These are phyloP conservation scores for Delphinapterus leucas DNA, from an alignment of 2,113 vertebrate genomes.

Conservation along the genomic window DNA sequence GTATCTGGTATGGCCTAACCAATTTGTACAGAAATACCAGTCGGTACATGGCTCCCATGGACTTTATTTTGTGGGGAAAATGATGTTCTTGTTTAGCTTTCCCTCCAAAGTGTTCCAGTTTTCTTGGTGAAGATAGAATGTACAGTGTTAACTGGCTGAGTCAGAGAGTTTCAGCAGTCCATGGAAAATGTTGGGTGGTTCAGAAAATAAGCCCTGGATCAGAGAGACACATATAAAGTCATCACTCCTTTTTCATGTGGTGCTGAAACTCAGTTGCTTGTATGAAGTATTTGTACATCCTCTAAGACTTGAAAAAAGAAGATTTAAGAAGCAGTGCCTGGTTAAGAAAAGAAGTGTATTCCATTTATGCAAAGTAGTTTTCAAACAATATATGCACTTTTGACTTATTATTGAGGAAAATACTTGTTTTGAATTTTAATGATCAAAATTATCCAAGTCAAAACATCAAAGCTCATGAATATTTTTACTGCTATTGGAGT, in stretches of 20 bases:
- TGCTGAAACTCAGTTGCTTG: neutral
- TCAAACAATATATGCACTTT: neutral
- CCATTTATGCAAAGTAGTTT: neutral
- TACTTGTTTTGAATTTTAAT: neutral
- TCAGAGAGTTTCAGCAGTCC: neutral
- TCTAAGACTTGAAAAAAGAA: neutral
- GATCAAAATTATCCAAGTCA: neutral
- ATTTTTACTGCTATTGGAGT: neutral
- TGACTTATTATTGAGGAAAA: neutral
- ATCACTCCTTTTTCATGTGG: neutral
- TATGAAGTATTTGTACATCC: neutral
- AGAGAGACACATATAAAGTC: neutral
- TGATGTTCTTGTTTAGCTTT: neutral
- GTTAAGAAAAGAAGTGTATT: neutral
- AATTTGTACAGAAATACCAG: neutral
- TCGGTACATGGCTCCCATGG: neutral
- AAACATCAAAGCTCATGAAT: neutral
- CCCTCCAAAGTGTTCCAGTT: neutral
- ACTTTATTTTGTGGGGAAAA: neutral
- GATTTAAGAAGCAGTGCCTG: neutral
- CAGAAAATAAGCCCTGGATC: neutral
- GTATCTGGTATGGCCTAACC: neutral
- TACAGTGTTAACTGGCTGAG: neutral
- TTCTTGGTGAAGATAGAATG: neutral
- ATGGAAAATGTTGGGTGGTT: neutral